Evolutionary conservation across 1,140 invertebrate species (phyloP).

Genomic region (Drosophila navojoa): DNA sequence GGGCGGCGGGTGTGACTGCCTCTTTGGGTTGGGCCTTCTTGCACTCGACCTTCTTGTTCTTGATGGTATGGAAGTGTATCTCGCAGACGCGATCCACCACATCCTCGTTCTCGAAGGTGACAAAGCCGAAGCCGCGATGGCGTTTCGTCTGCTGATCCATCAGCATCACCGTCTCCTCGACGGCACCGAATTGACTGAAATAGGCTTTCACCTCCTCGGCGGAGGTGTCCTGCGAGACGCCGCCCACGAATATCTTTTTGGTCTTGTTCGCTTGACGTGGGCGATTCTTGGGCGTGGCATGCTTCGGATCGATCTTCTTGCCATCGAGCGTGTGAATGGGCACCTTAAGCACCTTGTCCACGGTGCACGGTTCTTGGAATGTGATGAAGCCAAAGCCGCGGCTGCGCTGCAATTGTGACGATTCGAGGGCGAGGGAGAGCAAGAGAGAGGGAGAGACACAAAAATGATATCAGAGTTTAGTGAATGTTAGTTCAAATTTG

Average conservation of each 20-base stretch:
- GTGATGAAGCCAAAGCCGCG: conserved; percentile 97
- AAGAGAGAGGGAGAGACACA: conserved; percentile 34
- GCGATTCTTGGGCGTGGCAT: conserved; percentile 95
- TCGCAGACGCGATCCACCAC: conserved; percentile 95
- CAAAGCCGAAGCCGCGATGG: conserved; percentile 95
- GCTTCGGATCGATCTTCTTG: conserved; percentile 97
- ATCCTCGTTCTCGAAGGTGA: conserved; percentile 96
- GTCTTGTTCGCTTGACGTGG: conserved; percentile 93
- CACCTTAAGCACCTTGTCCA: conserved; percentile 94
- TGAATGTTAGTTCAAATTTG: conserved; percentile 10
- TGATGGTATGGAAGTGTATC: conserved; percentile 96
- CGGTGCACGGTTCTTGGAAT: conserved; percentile 94
- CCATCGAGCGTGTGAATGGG: conserved; percentile 96
- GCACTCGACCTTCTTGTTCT: conserved; percentile 96
- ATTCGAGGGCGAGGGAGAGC: neutral
- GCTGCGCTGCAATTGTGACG: conserved; percentile 89
- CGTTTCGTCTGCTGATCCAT: conserved; percentile 97
- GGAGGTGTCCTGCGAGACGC: conserved; percentile 95
- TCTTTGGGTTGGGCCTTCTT: conserved; percentile 97
- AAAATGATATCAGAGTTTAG: neutral
- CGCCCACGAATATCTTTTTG: conserved; percentile 96
- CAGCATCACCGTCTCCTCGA: conserved; percentile 96
- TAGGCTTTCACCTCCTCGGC: conserved; percentile 96
- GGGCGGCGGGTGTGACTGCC: conserved; percentile 90
- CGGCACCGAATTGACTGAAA: conserved; percentile 95